These are phyloP conservation scores for Ciconia boyciana DNA, from an alignment of 2,113 vertebrate genomes.

Conservation along the genomic window DNA sequence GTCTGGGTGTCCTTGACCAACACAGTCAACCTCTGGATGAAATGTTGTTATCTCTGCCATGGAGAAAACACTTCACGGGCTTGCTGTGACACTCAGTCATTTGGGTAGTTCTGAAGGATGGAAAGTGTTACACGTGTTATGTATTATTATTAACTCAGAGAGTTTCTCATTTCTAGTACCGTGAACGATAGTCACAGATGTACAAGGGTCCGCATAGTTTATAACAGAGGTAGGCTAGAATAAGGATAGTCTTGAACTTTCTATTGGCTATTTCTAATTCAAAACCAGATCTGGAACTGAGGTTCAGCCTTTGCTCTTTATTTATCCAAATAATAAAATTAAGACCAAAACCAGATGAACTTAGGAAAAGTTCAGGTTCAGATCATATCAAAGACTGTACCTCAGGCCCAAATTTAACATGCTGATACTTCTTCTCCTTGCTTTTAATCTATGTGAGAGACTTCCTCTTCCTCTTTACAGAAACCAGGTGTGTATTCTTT, in stretches of 20 bases:
- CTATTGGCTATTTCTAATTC: background rate
- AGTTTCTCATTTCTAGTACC: conserved; percentile 21
- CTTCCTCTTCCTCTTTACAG: conserved; percentile 27
- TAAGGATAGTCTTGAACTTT: conserved; percentile 5
- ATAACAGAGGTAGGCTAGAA: background rate
- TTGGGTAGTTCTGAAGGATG: background rate
- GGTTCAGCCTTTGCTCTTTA: conserved; percentile 22
- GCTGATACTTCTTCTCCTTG: conserved; percentile 21
- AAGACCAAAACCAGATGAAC: conserved; percentile 35
- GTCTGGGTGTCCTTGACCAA: background rate
- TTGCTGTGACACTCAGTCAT: background rate
- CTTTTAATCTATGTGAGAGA: background rate
- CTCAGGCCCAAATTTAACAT: conserved; percentile 41
- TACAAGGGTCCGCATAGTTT: background rate
- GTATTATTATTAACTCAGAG: background rate
- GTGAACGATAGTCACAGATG: background rate
- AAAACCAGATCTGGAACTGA: conserved; percentile 25
- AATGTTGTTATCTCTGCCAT: background rate
- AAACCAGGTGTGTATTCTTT: conserved; percentile 21
- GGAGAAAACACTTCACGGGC: background rate
- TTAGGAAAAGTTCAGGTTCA: conserved; percentile 18
- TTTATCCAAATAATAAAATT: conserved; percentile 24
- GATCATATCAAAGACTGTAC: conserved; percentile 25
- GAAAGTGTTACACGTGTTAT: conserved; percentile 19
- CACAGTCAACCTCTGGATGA: background rate